These are phyloP conservation scores for Typhlomys cinereus DNA, from an alignment of 2,113 vertebrate species.

Conservation along the genomic window DNA sequence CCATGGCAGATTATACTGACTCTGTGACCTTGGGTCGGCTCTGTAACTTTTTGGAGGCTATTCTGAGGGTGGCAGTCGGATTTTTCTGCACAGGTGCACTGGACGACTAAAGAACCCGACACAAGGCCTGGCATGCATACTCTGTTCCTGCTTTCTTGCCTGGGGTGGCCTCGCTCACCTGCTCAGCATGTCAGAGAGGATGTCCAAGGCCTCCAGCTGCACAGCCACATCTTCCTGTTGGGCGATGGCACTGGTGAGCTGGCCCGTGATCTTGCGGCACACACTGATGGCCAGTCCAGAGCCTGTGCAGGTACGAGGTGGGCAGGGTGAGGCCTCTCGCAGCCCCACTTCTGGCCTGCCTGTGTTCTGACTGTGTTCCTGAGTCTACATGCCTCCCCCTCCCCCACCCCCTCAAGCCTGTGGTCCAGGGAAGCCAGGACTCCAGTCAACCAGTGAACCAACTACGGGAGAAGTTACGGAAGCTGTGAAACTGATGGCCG, in stretches of 20 bases:
- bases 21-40: background rate
- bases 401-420: background rate
- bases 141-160: background rate
- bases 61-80: background rate
- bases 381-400: background rate
- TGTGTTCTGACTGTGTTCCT: background rate
- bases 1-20: background rate
- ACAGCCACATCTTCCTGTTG: constrained; percentile 95
- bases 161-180: constrained; percentile 83
- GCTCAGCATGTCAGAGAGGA: constrained; percentile 97
- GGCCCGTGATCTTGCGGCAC: constrained; percentile 95
- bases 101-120: background rate
- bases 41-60: background rate
- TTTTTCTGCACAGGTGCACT: background rate
- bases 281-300: constrained; percentile 90
- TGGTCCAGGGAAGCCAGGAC: background rate
- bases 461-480: background rate
- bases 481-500: background rate
- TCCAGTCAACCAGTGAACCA: background rate
- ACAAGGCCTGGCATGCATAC: background rate
- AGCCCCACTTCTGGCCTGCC: background rate
- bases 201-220: constrained; percentile 97
- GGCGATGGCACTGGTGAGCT: constrained; percentile 93
- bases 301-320: constrained; percentile 80
- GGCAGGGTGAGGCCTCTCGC: background rate